Conservation (phyloP, 2,797 vertebrate species). For the Triplophysa bombifrons region DNA sequence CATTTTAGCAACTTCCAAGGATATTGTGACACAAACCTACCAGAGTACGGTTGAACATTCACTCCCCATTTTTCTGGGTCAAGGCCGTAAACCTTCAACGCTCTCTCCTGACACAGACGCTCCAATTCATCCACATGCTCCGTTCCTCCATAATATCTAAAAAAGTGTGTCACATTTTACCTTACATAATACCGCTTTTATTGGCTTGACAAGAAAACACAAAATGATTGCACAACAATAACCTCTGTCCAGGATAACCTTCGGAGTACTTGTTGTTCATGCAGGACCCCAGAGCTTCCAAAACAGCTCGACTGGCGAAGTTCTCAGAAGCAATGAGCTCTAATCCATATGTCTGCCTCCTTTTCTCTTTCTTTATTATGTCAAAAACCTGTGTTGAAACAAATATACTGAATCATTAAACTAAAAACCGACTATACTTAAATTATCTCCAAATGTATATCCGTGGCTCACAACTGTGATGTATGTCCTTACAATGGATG, state of each 20-base stretch:
- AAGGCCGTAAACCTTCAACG: slow-evolving; percentile 83
- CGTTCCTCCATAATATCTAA: slow-evolving; percentile 92
- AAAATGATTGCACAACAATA: not conserved
- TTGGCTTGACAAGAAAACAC: not conserved
- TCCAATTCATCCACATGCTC: slow-evolving; percentile 94
- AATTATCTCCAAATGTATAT: not conserved
- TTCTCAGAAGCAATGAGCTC: slow-evolving; percentile 97
- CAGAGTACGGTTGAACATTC: slow-evolving; percentile 97
- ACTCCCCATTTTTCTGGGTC: slow-evolving; percentile 90
- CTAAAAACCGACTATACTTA: too few relatives aligned
- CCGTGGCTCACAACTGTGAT: not conserved
- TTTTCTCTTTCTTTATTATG: slow-evolving; percentile 94
- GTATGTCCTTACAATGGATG: not conserved
- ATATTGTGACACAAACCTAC: slow-evolving; percentile 66
- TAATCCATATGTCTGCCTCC: slow-evolving; percentile 85
- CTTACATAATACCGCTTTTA: not conserved
- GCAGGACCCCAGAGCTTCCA: slow-evolving; percentile 95
- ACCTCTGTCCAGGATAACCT: slow-evolving; percentile 98
- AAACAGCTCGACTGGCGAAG: slow-evolving; percentile 91
- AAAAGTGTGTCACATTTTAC: not conserved
- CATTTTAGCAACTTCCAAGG: not conserved
- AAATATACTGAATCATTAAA: not conserved
- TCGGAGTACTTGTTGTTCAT: slow-evolving; percentile 99
- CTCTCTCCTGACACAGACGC: slow-evolving; percentile 90
- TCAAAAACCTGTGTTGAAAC: slow-evolving; percentile 76